Percentiles rank a stretch among this genome's conserved stretches.
Conservation (phyloP, 2,797 vertebrate genomes). For the Micromesistius poutassou region DNA sequence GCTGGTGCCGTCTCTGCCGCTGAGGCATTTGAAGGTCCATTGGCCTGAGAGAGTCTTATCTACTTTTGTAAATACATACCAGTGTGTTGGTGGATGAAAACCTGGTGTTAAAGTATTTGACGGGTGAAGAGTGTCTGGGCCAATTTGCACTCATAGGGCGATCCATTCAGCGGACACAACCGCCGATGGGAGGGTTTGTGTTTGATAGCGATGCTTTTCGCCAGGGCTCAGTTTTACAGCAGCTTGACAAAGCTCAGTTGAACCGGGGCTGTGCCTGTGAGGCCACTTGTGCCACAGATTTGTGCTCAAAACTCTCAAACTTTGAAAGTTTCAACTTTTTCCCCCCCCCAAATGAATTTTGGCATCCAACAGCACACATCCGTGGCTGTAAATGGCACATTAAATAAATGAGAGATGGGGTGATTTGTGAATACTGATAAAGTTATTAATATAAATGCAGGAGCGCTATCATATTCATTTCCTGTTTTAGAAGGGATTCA, state of each 20-base stretch:
- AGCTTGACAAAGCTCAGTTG: not conserved
- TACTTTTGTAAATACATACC: conserved; percentile 2
- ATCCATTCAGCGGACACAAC: not conserved
- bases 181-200: not conserved
- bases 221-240: not conserved
- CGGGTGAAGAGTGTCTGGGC: not conserved
- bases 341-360: conserved; percentile 9
- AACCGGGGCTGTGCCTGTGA: not conserved
- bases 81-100: not conserved
- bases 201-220: not conserved
- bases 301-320: not conserved
- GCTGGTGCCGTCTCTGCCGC: not conserved
- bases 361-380: conserved; percentile 26
- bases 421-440: conserved; percentile 65
- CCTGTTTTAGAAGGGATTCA: conserved; percentile 50
- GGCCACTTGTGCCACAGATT: not conserved
- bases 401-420: conserved; percentile 52
- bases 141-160: not conserved
- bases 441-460: conserved; percentile 68
- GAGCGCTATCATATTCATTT: conserved; percentile 52
- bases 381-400: conserved; percentile 41
- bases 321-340: not conserved
- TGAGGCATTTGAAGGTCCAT: conserved; percentile 14
- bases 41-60: conserved; percentile 5
- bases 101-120: not conserved